These are phyloP conservation scores for Protobothrops mucrosquamatus DNA, from an alignment of 2,113 vertebrate species.

Conservation along the genomic window DNA sequence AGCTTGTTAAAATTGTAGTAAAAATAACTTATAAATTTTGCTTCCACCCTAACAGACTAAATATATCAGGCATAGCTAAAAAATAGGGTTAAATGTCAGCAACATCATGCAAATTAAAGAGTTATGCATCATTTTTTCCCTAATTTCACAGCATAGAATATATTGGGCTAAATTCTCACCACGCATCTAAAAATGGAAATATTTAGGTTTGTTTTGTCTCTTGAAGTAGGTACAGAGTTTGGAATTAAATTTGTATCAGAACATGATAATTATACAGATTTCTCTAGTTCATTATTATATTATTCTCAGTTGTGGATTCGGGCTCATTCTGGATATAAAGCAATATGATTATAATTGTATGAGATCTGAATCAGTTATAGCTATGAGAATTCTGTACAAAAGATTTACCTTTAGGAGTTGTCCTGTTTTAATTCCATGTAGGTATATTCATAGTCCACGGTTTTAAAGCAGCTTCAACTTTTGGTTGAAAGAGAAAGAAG, in stretches of 20 bases:
- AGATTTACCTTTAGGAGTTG: not conserved
- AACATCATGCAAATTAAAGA: constrained; percentile 25
- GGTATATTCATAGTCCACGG: too few species aligned
- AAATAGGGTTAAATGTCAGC: constrained; percentile 41
- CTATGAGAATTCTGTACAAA: not conserved
- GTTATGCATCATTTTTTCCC: not conserved
- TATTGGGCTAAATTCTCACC: not conserved
- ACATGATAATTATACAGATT: not conserved
- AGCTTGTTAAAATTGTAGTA: constrained; percentile 38
- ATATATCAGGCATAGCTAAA: constrained; percentile 39
- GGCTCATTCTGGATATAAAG: not conserved
- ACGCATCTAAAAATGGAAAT: not conserved
- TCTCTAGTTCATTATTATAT: not conserved
- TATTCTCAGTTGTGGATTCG: not conserved
- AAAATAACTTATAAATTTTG: constrained; percentile 24
- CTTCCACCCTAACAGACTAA: constrained; percentile 50
- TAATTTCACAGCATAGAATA: not conserved
- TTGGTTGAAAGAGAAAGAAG: not conserved
- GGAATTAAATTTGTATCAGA: not conserved
- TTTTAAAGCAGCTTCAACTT: accelerated
- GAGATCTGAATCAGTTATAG: not conserved
- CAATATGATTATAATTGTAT: not conserved
- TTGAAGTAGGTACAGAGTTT: not conserved
- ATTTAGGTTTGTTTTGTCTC: not conserved
- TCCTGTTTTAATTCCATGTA: not conserved